These are phyloP conservation scores for Scaptomyza montana DNA, from an alignment of 1,140 invertebrate species.

Conservation along the genomic window DNA sequence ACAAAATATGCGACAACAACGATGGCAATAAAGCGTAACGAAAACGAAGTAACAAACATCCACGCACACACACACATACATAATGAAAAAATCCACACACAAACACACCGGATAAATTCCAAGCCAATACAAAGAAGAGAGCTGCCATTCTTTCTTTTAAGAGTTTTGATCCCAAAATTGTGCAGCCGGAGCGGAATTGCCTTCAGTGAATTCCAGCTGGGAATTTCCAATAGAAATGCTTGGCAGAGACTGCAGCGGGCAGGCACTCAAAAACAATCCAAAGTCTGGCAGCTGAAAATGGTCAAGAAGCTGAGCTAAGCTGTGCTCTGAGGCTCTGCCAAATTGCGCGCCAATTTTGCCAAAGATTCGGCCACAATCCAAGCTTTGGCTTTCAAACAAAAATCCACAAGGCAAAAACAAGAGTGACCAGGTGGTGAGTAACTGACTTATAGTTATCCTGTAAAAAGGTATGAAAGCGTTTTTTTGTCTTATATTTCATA, in stretches of 20 bases:
- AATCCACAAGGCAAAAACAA: conserved; percentile 18
- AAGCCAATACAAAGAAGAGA: conserved; percentile 31
- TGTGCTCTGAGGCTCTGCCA: conserved; percentile 20
- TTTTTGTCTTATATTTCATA: too few species aligned
- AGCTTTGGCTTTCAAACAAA: conserved; percentile 48
- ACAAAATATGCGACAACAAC: conserved; percentile 64
- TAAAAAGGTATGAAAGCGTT: not conserved
- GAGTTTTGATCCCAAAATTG: conserved; percentile 3
- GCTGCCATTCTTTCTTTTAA: conserved; percentile 9
- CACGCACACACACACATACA: conserved; percentile 20
- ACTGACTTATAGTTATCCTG: conserved; percentile 2
- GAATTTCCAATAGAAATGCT: conserved; percentile 45
- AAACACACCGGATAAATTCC: conserved; percentile 46
- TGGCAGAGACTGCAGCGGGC: conserved; percentile 39
- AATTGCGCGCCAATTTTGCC: conserved; percentile 74
- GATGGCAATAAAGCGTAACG: conserved; percentile 74
- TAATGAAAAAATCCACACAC: conserved; percentile 1
- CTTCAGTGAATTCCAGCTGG: conserved; percentile 15
- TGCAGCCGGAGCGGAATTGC: conserved; percentile 6
- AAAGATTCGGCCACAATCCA: conserved; percentile 47
- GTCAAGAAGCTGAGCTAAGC: conserved; percentile 19
- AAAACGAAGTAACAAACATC: conserved; percentile 37
- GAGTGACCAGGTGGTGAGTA: not conserved
- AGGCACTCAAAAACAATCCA: not conserved
- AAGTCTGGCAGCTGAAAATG: conserved; percentile 7